Base-by-base conservation (phyloP, 2,113 vertebrate species). In the Lampris megalopsis region DNA sequence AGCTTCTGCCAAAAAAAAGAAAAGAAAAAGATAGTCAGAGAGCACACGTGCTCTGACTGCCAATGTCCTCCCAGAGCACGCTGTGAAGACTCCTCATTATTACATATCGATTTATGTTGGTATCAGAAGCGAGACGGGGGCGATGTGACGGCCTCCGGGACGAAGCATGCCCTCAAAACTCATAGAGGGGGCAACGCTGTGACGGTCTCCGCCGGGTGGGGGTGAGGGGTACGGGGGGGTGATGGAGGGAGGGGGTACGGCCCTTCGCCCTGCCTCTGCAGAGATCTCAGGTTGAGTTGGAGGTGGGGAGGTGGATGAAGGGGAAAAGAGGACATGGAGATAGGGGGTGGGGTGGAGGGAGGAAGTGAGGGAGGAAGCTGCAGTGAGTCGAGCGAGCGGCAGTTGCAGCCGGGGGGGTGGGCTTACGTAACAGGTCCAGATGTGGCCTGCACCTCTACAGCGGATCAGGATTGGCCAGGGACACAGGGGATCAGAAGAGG, bases 371-470 rank as follows among this genome's bases (percentile, higher is more conserved):
- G 73, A 73, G 68, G 70, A 77, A 81, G 82, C 80, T 54, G 74
- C 85, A 88, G 75, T 72, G 81, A 84, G 75, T 68, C 47, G 58
- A 80, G 71, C 72, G 63, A 73, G 68, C 71, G 77, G 42, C 71
- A 68, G 73, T 79, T 63, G 42, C 24, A 81, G 71, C 38, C 42
- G 67, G 67, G 73, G 71, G 58, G 73, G 80, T 70, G 84, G 73
- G 77, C 82, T 93, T 92, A 92, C 80, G 80, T 93, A 93, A 92
- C 77, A 66, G 71, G 75, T 86, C 85, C 82, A 86, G 84, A 90
- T 88, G 88, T 70, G 54, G 74, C 66, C 73, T 71, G 50, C 54
- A 85, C 81, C 80, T 86, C 79, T 72, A 80, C 72, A 74, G 72
- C 83, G 89, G 87, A 88, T 82, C 83, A 75, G 68, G 75, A 88